A percentile compares a stretch with the other conserved stretches of the same genome.
These are phyloP conservation scores for Macrosteles quadrilineatus DNA, from an alignment of 1,140 invertebrate genomes.

Conservation along the genomic window DNA sequence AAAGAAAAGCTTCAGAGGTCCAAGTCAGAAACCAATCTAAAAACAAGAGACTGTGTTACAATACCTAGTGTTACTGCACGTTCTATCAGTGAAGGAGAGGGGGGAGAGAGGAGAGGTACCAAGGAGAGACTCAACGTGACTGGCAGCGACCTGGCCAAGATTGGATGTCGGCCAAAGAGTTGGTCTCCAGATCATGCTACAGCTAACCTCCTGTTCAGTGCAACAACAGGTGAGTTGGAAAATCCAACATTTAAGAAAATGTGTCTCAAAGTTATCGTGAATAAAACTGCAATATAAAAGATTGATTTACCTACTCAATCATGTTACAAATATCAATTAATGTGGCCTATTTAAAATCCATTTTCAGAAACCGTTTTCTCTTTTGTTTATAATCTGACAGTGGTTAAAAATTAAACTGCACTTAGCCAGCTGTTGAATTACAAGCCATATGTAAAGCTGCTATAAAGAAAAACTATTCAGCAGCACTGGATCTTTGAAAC, in stretches of 20 bases:
- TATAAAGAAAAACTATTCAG: too few species aligned
- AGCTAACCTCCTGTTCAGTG: slow-evolving; percentile 54
- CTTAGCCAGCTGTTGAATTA: too few species aligned
- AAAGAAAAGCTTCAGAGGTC: slow-evolving; percentile 88
- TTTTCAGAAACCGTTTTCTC: too few species aligned
- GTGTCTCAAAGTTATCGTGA: slow-evolving; percentile 10
- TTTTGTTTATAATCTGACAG: too few species aligned
- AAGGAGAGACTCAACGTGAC: slow-evolving; percentile 28
- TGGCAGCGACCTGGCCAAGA: slow-evolving; percentile 36
- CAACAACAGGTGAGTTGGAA: slow-evolving; percentile 35
- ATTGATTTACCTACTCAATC: too few species aligned
- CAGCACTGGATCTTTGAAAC: too few species aligned
- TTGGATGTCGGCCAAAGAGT: slow-evolving; percentile 65
- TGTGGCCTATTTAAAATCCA: too few species aligned
- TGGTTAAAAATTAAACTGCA: too few species aligned
- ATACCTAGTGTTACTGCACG: slow-evolving; percentile 55
- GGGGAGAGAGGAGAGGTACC: slow-evolving; percentile 36
- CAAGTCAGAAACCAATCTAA: slow-evolving; percentile 90
- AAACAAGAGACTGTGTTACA: slow-evolving; percentile 59
- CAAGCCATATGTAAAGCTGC: too few species aligned
- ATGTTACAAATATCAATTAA: too few species aligned
- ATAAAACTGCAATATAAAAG: too few species aligned
- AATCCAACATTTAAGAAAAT: slow-evolving; percentile 1
- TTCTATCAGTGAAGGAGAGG: slow-evolving; percentile 50
- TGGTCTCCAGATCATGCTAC: slow-evolving; percentile 76